Conservation (phyloP, 1,140 invertebrate species). For the Drosophila burlai region DNA sequence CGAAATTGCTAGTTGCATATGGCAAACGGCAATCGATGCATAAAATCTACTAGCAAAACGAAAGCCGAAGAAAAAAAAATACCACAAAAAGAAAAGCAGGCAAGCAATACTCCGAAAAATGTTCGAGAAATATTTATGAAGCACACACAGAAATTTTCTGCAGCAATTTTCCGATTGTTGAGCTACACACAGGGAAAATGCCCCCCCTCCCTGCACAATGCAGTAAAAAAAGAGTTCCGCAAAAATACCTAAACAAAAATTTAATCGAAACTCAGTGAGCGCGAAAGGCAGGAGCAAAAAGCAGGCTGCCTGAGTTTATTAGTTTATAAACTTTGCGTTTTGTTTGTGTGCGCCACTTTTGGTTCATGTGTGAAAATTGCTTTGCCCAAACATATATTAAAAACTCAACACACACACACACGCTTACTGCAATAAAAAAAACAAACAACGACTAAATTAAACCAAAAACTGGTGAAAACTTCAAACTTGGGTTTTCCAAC, state of each 20-base stretch:
- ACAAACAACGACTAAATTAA: conserved; percentile 18
- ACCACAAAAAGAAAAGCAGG: not conserved
- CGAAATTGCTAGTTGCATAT: conserved; percentile 53
- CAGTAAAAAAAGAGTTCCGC: conserved; percentile 19
- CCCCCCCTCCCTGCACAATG: not conserved
- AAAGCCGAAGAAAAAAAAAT: conserved; percentile 3
- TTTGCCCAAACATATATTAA: conserved; percentile 49
- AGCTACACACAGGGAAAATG: not conserved
- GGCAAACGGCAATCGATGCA: conserved; percentile 56
- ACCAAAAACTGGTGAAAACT: conserved; percentile 41
- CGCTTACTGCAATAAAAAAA: conserved; percentile 11
- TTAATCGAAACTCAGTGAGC: conserved; percentile 43
- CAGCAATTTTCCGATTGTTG: conserved; percentile 55
- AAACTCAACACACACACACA: conserved; percentile 7
- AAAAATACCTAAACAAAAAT: conserved; percentile 51
- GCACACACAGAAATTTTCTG: conserved; percentile 43
- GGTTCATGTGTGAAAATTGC: conserved; percentile 60
- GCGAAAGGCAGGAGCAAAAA: conserved; percentile 10
- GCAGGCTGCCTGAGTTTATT: conserved; percentile 33
- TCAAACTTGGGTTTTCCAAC: conserved; percentile 32
- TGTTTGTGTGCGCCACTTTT: conserved; percentile 36
- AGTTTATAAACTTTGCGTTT: conserved; percentile 61
- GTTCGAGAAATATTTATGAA: conserved; percentile 55
- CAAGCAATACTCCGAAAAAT: conserved; percentile 25
- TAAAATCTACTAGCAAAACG: conserved; percentile 20